Percentiles rank a stretch among this genome's conserved stretches.
Evolutionary conservation across 2,888 invertebrate genomes (phyloP).

Genomic region (Apoderus coryli): DNA sequence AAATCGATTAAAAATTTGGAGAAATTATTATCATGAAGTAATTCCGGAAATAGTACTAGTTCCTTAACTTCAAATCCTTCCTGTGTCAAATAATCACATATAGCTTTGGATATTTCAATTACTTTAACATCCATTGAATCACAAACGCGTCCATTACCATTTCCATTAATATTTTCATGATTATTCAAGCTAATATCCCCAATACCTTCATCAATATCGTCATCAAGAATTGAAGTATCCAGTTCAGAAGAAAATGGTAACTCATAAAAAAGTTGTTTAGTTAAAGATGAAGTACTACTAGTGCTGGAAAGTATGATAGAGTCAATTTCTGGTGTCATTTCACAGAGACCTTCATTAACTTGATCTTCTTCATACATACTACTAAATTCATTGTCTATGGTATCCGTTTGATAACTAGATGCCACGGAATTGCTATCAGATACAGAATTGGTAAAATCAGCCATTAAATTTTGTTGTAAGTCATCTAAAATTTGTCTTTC

Average conservation of each 20-base stretch:
- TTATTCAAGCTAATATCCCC: no score
- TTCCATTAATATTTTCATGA: no score
- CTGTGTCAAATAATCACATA: conserved; percentile 4
- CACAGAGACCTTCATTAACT: conserved; percentile 18
- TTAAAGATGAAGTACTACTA: no score
- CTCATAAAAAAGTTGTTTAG: no score
- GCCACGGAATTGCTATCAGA: no score
- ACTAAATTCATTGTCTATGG: conserved; percentile 14
- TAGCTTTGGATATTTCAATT: neutral
- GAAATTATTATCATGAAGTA: conserved; percentile 23
- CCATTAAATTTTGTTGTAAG: conserved; percentile 18
- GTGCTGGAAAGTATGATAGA: no score
- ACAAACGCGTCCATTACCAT: no score
- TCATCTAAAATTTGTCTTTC: conserved; percentile 19
- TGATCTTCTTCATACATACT: conserved; percentile 15
- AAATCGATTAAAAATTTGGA: conserved; percentile 23
- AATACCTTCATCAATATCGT: no score
- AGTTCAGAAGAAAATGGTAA: no score
- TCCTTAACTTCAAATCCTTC: conserved; percentile 26
- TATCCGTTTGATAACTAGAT: no score
- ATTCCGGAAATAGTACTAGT: conserved; percentile 28
- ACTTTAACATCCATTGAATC: no score
- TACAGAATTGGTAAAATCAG: conserved; percentile 11
- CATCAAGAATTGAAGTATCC: no score
- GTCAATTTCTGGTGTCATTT: conserved; percentile 16